Conservation (phyloP, 2,797 vertebrate genomes). For the Cynopterus sphinx region DNA sequence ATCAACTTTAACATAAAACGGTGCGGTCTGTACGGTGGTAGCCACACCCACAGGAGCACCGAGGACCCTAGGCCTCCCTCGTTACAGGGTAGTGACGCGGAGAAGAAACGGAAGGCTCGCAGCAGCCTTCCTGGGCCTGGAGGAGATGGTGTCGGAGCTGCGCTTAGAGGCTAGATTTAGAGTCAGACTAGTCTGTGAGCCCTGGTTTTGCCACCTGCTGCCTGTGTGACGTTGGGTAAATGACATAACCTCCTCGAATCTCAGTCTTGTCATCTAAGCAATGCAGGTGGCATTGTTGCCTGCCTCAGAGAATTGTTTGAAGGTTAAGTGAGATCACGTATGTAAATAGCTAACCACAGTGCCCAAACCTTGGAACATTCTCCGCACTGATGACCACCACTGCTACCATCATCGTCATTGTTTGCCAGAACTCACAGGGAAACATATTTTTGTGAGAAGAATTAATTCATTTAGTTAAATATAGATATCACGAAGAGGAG, state of each 20-base stretch:
- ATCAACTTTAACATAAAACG: fast-evolving
- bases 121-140: not conserved
- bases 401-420: not conserved
- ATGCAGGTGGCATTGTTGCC: not conserved
- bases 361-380: not conserved
- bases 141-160: not conserved
- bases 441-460: not conserved
- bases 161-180: not conserved
- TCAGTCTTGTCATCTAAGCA: not conserved
- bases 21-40: not conserved
- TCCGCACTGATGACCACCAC: not conserved
- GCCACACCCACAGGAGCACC: not conserved
- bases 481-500: not conserved
- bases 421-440: not conserved
- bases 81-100: not conserved
- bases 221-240: not conserved
- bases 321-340: not conserved
- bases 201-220: not conserved
- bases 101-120: not conserved
- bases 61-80: not conserved
- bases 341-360: not conserved
- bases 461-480: not conserved
- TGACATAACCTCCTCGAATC: not conserved
- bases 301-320: not conserved
- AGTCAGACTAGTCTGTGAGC: not conserved